Evolutionary conservation across 2,113 vertebrate genomes (phyloP).

Genomic region (Scomber colias): DNA sequence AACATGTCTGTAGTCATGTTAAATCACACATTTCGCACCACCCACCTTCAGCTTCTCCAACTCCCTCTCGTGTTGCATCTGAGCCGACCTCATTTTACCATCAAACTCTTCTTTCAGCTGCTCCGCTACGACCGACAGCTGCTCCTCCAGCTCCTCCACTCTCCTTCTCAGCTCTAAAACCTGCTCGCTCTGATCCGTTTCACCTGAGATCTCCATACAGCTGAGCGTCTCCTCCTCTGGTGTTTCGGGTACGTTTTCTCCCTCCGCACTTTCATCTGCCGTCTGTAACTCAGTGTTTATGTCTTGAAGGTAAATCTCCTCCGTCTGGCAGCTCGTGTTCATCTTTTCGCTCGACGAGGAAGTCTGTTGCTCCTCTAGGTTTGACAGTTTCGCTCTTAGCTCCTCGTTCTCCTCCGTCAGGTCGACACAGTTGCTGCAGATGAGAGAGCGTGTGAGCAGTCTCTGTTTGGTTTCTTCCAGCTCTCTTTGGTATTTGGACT

Average conservation of each 20-base stretch:
- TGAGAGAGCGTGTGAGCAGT: neutral
- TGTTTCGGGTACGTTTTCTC: neutral
- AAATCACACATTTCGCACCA: neutral
- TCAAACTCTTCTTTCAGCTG: constrained; percentile 46
- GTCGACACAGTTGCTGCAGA: constrained; percentile 33
- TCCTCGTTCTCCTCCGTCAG: constrained; percentile 37
- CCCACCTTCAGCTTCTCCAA: constrained; percentile 74
- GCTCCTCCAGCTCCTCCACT: constrained; percentile 70
- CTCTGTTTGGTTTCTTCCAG: constrained; percentile 20
- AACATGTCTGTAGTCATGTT: too few relatives aligned
- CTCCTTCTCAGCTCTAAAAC: constrained; percentile 33
- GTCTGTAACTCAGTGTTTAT: neutral
- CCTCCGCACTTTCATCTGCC: neutral
- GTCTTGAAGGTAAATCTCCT: neutral
- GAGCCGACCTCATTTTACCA: constrained; percentile 20
- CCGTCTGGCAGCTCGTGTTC: constrained; percentile 29
- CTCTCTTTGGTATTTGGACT: neutral
- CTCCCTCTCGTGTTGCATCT: constrained; percentile 61
- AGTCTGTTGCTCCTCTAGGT: fast-evolving
- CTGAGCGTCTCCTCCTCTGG: neutral
- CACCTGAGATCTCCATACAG: neutral
- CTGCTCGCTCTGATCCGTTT: neutral
- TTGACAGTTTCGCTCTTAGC: constrained; percentile 19
- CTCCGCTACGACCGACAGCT: constrained; percentile 12
- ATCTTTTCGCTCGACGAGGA: neutral